phyloP scores from a whole-genome alignment of 2,888 invertebrate species.

The Syrphus vitripennis region DNA sequence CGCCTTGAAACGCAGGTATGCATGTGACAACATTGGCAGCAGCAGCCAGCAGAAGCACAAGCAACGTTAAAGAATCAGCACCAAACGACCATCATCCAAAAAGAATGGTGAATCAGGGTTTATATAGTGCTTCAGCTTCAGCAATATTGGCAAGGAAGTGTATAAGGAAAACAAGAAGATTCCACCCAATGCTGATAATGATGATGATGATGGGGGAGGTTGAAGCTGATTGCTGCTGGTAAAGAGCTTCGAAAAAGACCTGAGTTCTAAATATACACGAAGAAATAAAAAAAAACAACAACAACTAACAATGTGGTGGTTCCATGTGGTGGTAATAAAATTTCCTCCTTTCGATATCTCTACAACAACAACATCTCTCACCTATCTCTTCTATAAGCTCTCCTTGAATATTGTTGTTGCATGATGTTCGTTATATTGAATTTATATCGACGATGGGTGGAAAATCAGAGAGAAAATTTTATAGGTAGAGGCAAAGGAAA shows the following conservation, averaged over 20 bases:
- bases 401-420: conserved; percentile 4
- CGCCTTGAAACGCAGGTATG: conserved; percentile 30
- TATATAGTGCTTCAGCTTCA: neutral
- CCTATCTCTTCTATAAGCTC: neutral
- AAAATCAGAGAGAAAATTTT: neutral
- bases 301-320: conserved; percentile 48
- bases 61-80: conserved; percentile 17
- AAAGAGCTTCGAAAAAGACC: conserved; percentile 31
- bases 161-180: neutral
- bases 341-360: conserved; percentile 37
- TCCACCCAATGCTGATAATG: neutral
- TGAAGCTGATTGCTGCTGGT: neutral
- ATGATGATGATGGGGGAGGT: neutral
- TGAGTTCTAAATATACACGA: conserved; percentile 56
- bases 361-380: neutral
- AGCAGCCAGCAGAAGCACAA: conserved; percentile 19
- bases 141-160: neutral
- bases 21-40: conserved; percentile 33
- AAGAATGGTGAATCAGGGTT: conserved; percentile 58
- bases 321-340: conserved; percentile 61
- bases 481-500: neutral
- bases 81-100: conserved; percentile 58
- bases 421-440: neutral
- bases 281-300: neutral
- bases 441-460: conserved; percentile 44